Conservation (phyloP, 64 coral and sea anemone species). For the Montipora foliosa region DNA sequence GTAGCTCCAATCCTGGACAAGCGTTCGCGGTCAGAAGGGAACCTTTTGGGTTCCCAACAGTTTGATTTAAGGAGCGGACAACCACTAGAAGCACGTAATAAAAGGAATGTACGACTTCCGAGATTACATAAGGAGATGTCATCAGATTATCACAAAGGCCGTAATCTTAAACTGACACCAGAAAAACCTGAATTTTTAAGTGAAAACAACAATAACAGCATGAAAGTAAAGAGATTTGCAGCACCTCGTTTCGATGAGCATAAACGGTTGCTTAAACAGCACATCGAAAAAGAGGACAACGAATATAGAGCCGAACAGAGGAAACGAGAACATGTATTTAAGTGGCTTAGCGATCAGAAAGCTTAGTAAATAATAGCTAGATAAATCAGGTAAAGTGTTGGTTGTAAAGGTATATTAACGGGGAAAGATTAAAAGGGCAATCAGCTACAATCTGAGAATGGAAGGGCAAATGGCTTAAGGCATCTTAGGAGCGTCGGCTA, state of each 20-base stretch:
- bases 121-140: not conserved
- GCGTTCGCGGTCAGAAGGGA: slow-evolving; percentile 7
- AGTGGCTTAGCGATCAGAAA: not conserved
- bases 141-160: not conserved
- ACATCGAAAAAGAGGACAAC: slow-evolving; percentile 3
- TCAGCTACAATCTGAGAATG: not conserved
- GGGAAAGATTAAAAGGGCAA: not conserved
- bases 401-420: not conserved
- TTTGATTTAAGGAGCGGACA: slow-evolving; percentile 2
- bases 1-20: not conserved
- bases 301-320: not conserved
- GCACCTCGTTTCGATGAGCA: not conserved
- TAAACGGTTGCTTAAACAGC: not conserved
- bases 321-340: slow-evolving; percentile 1
- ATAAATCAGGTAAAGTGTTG: not conserved
- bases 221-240: not conserved
- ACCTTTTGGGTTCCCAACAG: not conserved
- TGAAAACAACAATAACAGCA: not conserved
- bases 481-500: not conserved
- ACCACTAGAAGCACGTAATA: not conserved
- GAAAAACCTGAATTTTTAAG: not conserved
- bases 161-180: not conserved
- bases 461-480: not conserved
- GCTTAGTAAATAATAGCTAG: not conserved
- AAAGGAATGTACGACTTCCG: not conserved